These are phyloP conservation scores for Himalopsyche tibetana DNA, from an alignment of 2,888 invertebrate species.

Conservation along the genomic window DNA sequence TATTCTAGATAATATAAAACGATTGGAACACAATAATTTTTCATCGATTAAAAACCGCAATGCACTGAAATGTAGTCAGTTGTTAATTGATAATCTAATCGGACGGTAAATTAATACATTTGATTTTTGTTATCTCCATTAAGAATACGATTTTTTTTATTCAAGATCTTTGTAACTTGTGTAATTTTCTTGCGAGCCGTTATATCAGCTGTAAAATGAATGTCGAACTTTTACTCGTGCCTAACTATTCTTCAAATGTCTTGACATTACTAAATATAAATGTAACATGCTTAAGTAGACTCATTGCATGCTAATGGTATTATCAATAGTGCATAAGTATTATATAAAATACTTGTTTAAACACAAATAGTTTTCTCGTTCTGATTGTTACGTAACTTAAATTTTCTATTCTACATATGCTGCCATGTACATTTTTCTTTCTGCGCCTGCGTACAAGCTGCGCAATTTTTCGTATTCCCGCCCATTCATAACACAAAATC, in stretches of 20 bases:
- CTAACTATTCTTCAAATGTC: too few species aligned
- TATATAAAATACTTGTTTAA: not conserved
- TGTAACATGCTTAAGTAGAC: too few species aligned
- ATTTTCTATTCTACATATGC: conserved; percentile 15
- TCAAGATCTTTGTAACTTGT: too few species aligned
- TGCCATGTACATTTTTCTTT: conserved; percentile 13
- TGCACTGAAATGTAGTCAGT: not conserved
- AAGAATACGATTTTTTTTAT: not conserved
- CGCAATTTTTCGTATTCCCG: conserved; percentile 10
- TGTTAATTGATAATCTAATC: not conserved
- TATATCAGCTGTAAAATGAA: too few species aligned
- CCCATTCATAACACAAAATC: conserved; percentile 25
- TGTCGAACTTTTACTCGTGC: too few species aligned
- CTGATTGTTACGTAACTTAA: not conserved
- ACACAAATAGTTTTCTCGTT: not conserved
- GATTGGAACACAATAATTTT: not conserved
- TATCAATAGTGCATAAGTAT: too few species aligned
- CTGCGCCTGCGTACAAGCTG: conserved; percentile 31
- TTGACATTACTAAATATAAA: too few species aligned
- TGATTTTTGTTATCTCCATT: not conserved
- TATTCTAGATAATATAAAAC: not conserved
- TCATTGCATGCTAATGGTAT: too few species aligned
- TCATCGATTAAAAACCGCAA: not conserved
- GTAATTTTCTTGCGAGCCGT: too few species aligned
- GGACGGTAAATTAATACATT: not conserved